A percentile compares a stretch with the other conserved stretches of the same genome.
Evolutionary conservation across 1,140 invertebrate genomes (phyloP).

Genomic region (Teleogryllus occipitalis): DNA sequence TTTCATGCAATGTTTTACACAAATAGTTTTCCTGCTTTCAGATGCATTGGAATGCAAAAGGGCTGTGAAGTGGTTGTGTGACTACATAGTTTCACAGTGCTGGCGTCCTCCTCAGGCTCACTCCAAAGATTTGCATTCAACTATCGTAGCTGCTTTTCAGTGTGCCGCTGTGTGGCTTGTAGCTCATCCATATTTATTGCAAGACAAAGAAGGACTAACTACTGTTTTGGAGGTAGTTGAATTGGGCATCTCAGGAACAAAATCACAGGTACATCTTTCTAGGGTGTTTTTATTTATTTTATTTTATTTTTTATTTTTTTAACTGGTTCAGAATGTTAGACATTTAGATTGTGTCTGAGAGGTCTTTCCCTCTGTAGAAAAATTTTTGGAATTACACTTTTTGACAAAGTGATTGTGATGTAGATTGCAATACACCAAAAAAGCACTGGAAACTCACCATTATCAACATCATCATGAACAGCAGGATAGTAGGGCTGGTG

Average conservation of each 20-base stretch:
- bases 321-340: neutral
- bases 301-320: neutral
- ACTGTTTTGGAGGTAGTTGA: conserved; percentile 95
- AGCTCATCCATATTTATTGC: conserved; percentile 75
- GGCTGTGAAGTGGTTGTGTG: conserved; percentile 95
- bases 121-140: conserved; percentile 96
- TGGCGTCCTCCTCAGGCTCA: conserved; percentile 89
- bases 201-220: conserved; percentile 85
- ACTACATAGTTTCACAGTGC: conserved; percentile 95
- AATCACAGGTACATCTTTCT: conserved; percentile 49
- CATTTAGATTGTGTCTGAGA: neutral
- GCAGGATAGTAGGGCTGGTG: too few species aligned
- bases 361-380: neutral
- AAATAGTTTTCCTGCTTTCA: conserved; percentile 31
- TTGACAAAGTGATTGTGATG: too few species aligned
- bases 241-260: conserved; percentile 92
- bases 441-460: too few species aligned
- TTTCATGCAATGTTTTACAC: conserved; percentile 3
- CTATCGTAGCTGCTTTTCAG: conserved; percentile 89
- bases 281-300: too few species aligned
- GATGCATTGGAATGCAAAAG: conserved; percentile 81
- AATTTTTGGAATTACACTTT: neutral
- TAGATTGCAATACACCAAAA: too few species aligned
- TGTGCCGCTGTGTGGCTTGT: conserved; percentile 89
- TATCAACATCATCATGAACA: too few species aligned